A percentile compares a stretch with the other conserved stretches of the same genome.
Evolutionary conservation across 2,113 vertebrate genomes (phyloP).

Genomic region (Natator depressus): DNA sequence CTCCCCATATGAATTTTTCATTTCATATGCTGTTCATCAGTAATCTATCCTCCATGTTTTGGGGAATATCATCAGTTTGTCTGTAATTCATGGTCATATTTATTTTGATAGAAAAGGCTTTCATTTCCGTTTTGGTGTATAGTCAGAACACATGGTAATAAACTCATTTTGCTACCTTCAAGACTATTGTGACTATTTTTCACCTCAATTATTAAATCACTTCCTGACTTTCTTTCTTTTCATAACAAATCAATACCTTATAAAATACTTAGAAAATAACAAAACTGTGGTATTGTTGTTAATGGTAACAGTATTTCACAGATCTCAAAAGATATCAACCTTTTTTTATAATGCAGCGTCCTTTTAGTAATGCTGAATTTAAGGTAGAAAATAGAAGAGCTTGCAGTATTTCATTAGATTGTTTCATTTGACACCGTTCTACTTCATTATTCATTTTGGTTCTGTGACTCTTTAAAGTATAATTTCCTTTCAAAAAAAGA

Average conservation of each 20-base stretch:
- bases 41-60: conserved; percentile 43
- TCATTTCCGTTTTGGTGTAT: conserved; percentile 68
- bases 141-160: conserved; percentile 46
- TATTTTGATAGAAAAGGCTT: conserved; percentile 70
- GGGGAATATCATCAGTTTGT: conserved; percentile 66
- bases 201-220: not conserved
- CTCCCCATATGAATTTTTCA: conserved; percentile 67
- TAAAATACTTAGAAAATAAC: not conserved
- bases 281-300: not conserved
- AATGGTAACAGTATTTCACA: not conserved
- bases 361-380: conserved; percentile 22
- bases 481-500: conserved; percentile 29
- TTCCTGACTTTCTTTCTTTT: conserved; percentile 37
- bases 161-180: conserved; percentile 53
- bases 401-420: not conserved
- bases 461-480: conserved; percentile 15
- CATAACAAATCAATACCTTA: not conserved
- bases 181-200: conserved; percentile 54
- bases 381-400: conserved; percentile 16
- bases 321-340: not conserved
- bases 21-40: conserved; percentile 73
- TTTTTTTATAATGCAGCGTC: conserved; percentile 9
- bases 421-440: conserved; percentile 13
- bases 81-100: conserved; percentile 59
- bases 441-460: conserved; percentile 14